phyloP scores from a whole-genome alignment of 2,797 vertebrate species.

The Pseudochromis fuscus region DNA sequence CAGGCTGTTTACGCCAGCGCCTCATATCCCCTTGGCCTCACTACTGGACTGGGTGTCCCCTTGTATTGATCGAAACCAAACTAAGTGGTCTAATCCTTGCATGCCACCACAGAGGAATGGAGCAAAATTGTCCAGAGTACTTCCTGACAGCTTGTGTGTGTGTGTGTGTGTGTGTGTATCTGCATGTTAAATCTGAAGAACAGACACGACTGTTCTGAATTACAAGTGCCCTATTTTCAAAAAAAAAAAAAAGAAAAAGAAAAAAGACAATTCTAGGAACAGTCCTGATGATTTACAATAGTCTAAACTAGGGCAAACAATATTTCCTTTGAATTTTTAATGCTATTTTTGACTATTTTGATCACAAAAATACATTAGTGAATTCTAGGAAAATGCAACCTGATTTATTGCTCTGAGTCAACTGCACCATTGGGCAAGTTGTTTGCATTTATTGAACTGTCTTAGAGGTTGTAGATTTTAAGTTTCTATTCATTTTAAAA shows the following conservation, averaged over 20 bases:
- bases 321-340: neutral
- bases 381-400: neutral
- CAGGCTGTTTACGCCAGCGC: conserved; percentile 78
- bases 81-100: conserved; percentile 77
- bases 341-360: conserved; percentile 1
- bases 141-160: conserved; percentile 15
- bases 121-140: conserved; percentile 57
- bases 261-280: conserved; percentile 21
- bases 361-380: neutral
- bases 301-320: conserved; percentile 8
- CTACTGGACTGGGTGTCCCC: conserved; percentile 65
- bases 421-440: neutral
- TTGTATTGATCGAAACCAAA: conserved; percentile 79
- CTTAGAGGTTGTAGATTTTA: conserved; percentile 11
- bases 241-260: too few relatives aligned
- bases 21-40: conserved; percentile 65
- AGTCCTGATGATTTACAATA: conserved; percentile 14
- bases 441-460: conserved; percentile 8
- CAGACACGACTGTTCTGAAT: conserved; percentile 7
- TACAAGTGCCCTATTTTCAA: conserved; percentile 35
- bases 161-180: conserved; percentile 23
- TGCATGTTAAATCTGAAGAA: conserved; percentile 40
- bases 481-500: conserved; percentile 31
- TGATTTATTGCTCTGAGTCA: neutral
- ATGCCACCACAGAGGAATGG: conserved; percentile 57